Base-by-base conservation (phyloP, 2,113 vertebrate genomes). In the Neodon shergylaensis region DNA sequence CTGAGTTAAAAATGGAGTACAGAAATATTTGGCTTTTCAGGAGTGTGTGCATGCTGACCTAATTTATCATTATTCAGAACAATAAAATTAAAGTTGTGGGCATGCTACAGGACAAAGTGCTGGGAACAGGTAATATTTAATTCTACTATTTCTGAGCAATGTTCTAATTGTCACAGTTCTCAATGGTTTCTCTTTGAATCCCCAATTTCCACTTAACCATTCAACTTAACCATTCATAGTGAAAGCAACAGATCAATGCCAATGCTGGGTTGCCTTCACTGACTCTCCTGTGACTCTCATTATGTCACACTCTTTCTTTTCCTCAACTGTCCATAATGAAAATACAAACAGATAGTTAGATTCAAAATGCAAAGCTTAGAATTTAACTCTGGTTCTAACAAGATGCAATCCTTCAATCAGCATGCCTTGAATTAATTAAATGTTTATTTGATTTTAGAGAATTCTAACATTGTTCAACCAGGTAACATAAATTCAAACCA, bases 381-480 rank as follows among this genome's bases (percentile, higher is more conserved):
- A 94, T 36, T 58, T 88, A 87, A 78, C 63, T 77, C 14, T 16
- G 9, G 65, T 42, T 82, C 83, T 93, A 81, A 95, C 87, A 54
- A 68, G 33, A 54, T 61, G 10, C 4, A 9, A 31, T 49, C 31
- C 68, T 95, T 95, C 58, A 61, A 65, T 77, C 81, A 96, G 81
- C 28, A 86, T n/a, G 24, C 22, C 52, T 82, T 54, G 79, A 1
- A 1, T 70, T 77, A 26, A 91, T 49, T 11, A 3, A 36, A 39
- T 28, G 3, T 74, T 68, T 70, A 28, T 28, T 4, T 63, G 49
- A 49, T 72, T 92, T 90, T 81, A 72, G 14, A 85, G 52, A 36
- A 33, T 10, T 39, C 19, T 61, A 88, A 49, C 17, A 39, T 49
- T 54, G n/a, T 33, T 33, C 11, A 84, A 19, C 0, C 3, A 47